phyloP scores from a whole-genome alignment of 2,888 invertebrate species.

The Orchestes rusci region DNA sequence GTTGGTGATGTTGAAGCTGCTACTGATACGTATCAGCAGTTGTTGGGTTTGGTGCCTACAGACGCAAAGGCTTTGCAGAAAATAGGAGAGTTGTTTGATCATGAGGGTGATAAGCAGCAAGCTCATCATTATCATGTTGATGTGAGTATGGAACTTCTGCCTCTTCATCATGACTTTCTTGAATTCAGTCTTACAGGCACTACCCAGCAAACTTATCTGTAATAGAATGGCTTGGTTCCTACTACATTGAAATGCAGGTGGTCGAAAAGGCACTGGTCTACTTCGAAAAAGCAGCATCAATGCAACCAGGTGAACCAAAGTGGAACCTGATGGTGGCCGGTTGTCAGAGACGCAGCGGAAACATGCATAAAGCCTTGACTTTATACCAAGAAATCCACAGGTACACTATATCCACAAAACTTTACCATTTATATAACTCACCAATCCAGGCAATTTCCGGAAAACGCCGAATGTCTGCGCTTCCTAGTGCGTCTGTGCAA shows the following conservation, averaged over 20 bases:
- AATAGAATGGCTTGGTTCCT: constrained; percentile 83
- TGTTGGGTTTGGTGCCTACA: constrained; percentile 75
- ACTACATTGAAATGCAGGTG: constrained; percentile 82
- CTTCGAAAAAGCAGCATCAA: constrained; percentile 71
- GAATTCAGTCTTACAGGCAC: constrained; percentile 57
- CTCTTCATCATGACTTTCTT: background rate
- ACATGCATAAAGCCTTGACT: constrained; percentile 58
- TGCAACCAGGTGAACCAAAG: constrained; percentile 73
- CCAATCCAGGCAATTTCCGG: constrained; percentile 70
- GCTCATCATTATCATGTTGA: constrained; percentile 79
- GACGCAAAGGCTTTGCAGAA: constrained; percentile 87
- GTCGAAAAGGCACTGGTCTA: constrained; percentile 79
- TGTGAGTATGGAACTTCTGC: constrained; percentile 42
- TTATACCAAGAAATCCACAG: constrained; percentile 80
- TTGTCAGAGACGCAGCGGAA: constrained; percentile 74
- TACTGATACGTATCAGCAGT: constrained; percentile 62
- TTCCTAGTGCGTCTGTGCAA: constrained; percentile 81
- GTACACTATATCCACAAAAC: constrained; percentile 1
- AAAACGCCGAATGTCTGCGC: constrained; percentile 88
- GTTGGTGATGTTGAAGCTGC: constrained; percentile 56
- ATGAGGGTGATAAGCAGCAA: constrained; percentile 84
- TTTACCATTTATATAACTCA: constrained; percentile 5
- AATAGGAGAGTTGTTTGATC: constrained; percentile 84
- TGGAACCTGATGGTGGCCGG: constrained; percentile 82
- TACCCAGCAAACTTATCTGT: constrained; percentile 67